Evolutionary conservation across 30 jellyfish, hydroid and myxozoan species (phyloP).

Genomic region (Aurelia coerulea): DNA sequence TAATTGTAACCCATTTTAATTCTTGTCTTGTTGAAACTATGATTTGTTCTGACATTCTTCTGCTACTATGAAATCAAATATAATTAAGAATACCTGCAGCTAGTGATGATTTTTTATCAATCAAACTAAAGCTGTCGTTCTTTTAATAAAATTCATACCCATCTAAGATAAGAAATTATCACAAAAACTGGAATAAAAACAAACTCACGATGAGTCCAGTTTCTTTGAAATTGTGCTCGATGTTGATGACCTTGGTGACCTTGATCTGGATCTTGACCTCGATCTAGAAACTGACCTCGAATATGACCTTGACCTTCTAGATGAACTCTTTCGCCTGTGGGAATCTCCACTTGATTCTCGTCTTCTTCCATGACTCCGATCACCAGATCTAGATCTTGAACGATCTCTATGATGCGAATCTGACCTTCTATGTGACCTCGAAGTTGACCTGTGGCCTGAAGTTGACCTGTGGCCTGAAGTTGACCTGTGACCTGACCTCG

Average conservation of each 20-base stretch:
- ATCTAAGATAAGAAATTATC: neutral
- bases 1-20: no score
- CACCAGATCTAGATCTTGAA: slow-evolving; percentile 73
- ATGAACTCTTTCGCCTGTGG: slow-evolving; percentile 10
- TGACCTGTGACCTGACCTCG: slow-evolving; percentile 60
- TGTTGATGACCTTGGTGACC: slow-evolving; percentile 64
- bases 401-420: slow-evolving; percentile 70
- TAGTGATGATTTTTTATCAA: no score
- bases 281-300: slow-evolving; percentile 52
- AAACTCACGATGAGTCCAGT: slow-evolving; percentile 74
- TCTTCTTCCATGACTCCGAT: slow-evolving; percentile 21
- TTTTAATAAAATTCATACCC: no score
- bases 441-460: slow-evolving; percentile 52
- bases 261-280: slow-evolving; percentile 68
- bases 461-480: slow-evolving; percentile 64
- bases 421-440: slow-evolving; percentile 78
- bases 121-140: no score
- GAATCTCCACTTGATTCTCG: slow-evolving; percentile 3
- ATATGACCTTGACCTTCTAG: slow-evolving; percentile 45
- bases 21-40: no score
- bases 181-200: neutral
- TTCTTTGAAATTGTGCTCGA: slow-evolving; percentile 62
- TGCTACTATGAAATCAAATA: neutral
- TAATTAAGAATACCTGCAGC: neutral
- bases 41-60: neutral